Percentiles rank a stretch among this genome's conserved stretches.
These are phyloP conservation scores for Amazona finschi DNA, from an alignment of 2,797 vertebrate genomes.

Conservation along the genomic window DNA sequence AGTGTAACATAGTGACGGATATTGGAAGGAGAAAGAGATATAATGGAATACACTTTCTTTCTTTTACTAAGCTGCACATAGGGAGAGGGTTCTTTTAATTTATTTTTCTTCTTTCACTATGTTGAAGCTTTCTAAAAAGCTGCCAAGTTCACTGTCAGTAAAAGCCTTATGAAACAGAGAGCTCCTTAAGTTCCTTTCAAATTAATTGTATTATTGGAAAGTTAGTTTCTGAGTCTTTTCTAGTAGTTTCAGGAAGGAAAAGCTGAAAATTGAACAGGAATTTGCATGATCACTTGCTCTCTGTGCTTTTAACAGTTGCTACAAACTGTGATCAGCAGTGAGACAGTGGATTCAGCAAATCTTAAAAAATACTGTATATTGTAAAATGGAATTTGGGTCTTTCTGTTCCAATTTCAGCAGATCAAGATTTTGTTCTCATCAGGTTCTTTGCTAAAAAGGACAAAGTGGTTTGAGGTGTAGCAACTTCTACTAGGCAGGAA, in stretches of 20 bases:
- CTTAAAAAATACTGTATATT: not conserved
- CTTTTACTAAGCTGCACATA: not conserved
- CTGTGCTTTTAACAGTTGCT: not conserved
- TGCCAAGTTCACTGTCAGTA: not conserved
- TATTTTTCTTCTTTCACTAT: not conserved
- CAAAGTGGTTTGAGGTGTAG: not conserved
- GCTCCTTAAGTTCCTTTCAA: not conserved
- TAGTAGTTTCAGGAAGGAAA: not conserved
- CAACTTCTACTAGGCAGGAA: not conserved
- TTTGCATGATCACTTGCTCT: not conserved
- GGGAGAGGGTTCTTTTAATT: not conserved
- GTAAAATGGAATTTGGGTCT: not conserved
- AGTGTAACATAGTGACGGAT: not conserved
- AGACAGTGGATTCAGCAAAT: not conserved
- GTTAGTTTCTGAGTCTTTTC: not conserved
- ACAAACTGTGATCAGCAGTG: not conserved
- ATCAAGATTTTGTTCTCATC: not conserved
- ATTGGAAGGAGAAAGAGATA: conserved; percentile 16
- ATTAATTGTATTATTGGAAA: not conserved
- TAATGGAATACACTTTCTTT: not conserved
- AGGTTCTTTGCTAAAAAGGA: not conserved
- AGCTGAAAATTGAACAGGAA: not conserved
- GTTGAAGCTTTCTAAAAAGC: conserved; percentile 22
- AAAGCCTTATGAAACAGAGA: not conserved
- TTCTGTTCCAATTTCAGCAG: not conserved